These are phyloP conservation scores for Mystacides longicornis DNA, from an alignment of 2,888 invertebrate genomes.

Conservation along the genomic window DNA sequence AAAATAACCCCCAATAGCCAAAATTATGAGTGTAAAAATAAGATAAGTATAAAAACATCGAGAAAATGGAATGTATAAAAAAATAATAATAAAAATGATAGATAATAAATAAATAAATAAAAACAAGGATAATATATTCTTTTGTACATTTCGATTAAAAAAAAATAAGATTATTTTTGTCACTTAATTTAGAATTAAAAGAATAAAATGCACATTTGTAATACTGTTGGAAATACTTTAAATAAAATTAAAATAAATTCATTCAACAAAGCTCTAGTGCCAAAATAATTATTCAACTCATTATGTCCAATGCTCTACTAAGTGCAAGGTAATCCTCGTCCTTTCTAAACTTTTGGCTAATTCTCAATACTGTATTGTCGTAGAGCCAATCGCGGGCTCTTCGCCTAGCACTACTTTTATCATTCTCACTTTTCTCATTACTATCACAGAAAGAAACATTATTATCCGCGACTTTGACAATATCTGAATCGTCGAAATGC, in stretches of 20 bases:
- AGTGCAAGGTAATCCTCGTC: conserved; percentile 41
- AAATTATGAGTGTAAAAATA: not conserved
- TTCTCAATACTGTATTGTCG: conserved; percentile 7
- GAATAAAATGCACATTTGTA: conserved; percentile 1
- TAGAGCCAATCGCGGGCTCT: conserved; percentile 12
- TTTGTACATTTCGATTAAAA: not conserved
- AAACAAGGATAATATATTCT: not conserved
- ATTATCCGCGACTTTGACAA: not conserved
- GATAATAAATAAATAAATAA: not conserved
- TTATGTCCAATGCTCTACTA: conserved; percentile 38
- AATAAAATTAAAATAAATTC: not conserved
- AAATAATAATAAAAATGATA: no score
- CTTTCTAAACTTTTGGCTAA: conserved; percentile 29
- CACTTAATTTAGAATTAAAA: no score
- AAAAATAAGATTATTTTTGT: not conserved
- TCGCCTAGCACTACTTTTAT: not conserved
- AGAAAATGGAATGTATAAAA: not conserved
- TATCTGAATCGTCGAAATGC: conserved; percentile 11
- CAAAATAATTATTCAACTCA: conserved; percentile 26
- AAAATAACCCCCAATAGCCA: conserved; percentile 4
- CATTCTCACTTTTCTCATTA: not conserved
- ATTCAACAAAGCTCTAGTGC: not conserved
- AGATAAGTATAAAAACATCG: not conserved
- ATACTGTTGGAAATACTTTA: not conserved
- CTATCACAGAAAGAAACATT: no score